Conservation (phyloP, 2,113 vertebrate species). For the Gadus chalcogrammus region DNA sequence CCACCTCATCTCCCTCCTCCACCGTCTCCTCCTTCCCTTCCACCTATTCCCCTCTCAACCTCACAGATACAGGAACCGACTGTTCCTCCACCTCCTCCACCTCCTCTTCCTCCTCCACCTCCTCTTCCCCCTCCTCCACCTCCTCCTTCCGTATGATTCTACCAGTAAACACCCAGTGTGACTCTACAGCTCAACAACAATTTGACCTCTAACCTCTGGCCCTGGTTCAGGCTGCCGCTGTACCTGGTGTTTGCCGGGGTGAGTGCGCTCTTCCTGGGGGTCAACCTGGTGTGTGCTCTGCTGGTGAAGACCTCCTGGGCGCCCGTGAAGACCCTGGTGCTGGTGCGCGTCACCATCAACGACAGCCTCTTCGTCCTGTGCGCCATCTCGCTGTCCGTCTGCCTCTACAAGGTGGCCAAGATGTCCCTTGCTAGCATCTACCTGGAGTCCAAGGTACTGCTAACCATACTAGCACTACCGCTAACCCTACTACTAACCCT, state of each 20-base stretch:
- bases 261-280: slow-evolving; percentile 89
- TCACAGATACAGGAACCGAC: too few species aligned
- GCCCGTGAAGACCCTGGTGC: slow-evolving; percentile 77
- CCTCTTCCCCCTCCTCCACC: too few species aligned
- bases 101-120: not conserved
- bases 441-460: slow-evolving; percentile 87
- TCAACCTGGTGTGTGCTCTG: slow-evolving; percentile 91
- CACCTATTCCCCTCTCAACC: too few species aligned
- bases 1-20: too few species aligned
- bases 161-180: not conserved
- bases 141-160: not conserved
- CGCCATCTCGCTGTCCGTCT: slow-evolving; percentile 85
- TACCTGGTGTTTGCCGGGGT: slow-evolving; percentile 85
- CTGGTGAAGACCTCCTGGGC: slow-evolving; percentile 82
- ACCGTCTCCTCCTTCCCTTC: too few species aligned
- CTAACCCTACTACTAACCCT: too few species aligned
- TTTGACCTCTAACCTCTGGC: not conserved
- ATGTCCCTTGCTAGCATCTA: slow-evolving; percentile 95
- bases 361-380: slow-evolving; percentile 90
- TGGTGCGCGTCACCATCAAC: slow-evolving; percentile 87
- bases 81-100: too few species aligned
- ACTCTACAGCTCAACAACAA: not conserved
- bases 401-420: slow-evolving; percentile 94
- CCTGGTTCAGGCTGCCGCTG: slow-evolving; percentile 77
- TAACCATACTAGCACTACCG: too few species aligned